These are phyloP conservation scores for Cyprinodon tularosa DNA, from an alignment of 2,113 vertebrate species.

Conservation along the genomic window DNA sequence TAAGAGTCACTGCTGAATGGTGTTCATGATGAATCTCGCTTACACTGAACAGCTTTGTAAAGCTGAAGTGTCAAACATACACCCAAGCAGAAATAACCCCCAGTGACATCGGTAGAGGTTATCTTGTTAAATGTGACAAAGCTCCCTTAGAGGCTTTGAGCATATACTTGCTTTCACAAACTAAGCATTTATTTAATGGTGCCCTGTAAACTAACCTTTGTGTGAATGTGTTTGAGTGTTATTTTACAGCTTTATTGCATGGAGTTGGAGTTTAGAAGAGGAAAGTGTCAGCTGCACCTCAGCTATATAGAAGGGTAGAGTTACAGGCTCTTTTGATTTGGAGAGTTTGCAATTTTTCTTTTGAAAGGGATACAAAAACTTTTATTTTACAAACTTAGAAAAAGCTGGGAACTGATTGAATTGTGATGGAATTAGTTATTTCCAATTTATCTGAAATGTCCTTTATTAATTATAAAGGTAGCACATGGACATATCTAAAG, in stretches of 20 bases:
- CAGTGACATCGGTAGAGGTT: conserved; percentile 7
- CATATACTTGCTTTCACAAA: not conserved
- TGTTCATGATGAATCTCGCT: not conserved
- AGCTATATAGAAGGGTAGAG: not conserved
- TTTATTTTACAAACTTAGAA: not conserved
- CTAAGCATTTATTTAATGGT: not conserved
- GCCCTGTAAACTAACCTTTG: not conserved
- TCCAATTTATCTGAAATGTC: not conserved
- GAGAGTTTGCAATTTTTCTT: not conserved
- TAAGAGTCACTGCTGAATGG: not conserved
- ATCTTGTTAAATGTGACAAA: conserved; percentile 4
- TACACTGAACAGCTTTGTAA: not conserved
- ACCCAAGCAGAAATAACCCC: not conserved
- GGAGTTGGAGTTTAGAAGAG: not conserved
- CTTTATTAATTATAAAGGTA: not conserved
- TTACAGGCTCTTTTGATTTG: not conserved
- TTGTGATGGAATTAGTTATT: not conserved
- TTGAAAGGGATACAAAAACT: not conserved
- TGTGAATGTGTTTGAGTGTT: not conserved
- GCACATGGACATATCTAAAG: not conserved
- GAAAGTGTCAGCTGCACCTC: not conserved
- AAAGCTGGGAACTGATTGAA: not conserved
- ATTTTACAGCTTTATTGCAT: not conserved
- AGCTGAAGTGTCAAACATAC: conserved; percentile 6
- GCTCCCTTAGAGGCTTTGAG: not conserved